These are phyloP conservation scores for Ceyx melanurus DNA, from an alignment of 2,113 vertebrate species.

Conservation along the genomic window DNA sequence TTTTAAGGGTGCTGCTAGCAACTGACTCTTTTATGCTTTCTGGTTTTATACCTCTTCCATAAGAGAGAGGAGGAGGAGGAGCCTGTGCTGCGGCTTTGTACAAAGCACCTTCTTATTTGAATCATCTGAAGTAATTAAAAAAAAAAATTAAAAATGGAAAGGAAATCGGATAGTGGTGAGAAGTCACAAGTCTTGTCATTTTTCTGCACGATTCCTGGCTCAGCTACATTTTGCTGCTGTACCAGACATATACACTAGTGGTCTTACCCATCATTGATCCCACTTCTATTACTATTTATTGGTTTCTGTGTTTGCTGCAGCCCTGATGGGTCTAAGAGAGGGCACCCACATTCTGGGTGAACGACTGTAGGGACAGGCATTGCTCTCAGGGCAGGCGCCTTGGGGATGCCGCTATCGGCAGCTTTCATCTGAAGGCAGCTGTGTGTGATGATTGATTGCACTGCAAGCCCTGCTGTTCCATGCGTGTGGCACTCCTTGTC, in stretches of 20 bases:
- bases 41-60: neutral
- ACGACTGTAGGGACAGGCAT: neutral
- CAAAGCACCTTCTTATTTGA: neutral
- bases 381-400: neutral
- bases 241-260: rapidly evolving
- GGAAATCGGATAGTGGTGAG: neutral
- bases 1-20: neutral
- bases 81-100: neutral
- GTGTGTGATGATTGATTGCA: conserved; percentile 50
- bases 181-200: neutral
- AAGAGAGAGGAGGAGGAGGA: neutral
- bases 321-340: neutral
- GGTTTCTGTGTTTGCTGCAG: neutral
- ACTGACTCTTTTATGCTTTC: neutral
- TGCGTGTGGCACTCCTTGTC: neutral
- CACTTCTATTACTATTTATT: neutral
- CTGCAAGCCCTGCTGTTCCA: conserved; percentile 43
- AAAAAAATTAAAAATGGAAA: neutral
- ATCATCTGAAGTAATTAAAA: neutral
- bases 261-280: neutral
- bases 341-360: neutral
- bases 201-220: neutral
- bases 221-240: neutral
- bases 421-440: neutral
- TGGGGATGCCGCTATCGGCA: neutral